Conservation (phyloP, 2,888 invertebrate genomes). For the Drosophila setosimentum region DNA sequence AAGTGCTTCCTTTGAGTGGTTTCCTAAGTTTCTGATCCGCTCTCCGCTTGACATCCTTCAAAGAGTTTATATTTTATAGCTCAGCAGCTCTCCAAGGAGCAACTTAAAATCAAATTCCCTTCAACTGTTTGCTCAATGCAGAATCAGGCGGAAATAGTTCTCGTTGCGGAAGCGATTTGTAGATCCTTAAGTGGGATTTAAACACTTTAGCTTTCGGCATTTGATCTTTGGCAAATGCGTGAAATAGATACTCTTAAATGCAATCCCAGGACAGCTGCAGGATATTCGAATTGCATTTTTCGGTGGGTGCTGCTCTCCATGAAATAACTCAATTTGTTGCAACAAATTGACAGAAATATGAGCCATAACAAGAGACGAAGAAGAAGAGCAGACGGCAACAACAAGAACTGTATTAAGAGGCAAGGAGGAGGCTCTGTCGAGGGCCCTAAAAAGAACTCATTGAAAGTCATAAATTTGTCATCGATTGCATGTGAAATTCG, state of each 20-base stretch:
- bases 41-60: conserved; percentile 6
- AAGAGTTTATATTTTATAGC: not conserved
- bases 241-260: conserved; percentile 75
- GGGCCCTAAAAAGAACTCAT: conserved; percentile 43
- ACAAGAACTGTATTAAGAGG: not conserved
- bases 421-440: conserved; percentile 11
- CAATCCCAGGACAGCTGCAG: conserved; percentile 48
- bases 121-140: not conserved
- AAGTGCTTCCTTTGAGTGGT: not conserved
- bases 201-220: conserved; percentile 58
- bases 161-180: conserved; percentile 46
- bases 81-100: conserved; percentile 37
- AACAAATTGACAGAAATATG: conserved; percentile 80
- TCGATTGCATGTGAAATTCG: conserved; percentile 81
- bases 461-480: conserved; percentile 79
- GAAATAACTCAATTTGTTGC: conserved; percentile 73
- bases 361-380: conserved; percentile 28
- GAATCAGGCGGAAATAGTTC: conserved; percentile 38
- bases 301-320: conserved; percentile 17
- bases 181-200: conserved; percentile 51
- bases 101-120: conserved; percentile 11
- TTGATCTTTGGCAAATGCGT: conserved; percentile 73
- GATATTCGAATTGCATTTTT: conserved; percentile 38
- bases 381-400: not conserved
- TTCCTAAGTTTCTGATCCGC: not conserved